phyloP scores from a whole-genome alignment of 2,888 invertebrate genomes.

The Pollenia griseotomentosa region DNA sequence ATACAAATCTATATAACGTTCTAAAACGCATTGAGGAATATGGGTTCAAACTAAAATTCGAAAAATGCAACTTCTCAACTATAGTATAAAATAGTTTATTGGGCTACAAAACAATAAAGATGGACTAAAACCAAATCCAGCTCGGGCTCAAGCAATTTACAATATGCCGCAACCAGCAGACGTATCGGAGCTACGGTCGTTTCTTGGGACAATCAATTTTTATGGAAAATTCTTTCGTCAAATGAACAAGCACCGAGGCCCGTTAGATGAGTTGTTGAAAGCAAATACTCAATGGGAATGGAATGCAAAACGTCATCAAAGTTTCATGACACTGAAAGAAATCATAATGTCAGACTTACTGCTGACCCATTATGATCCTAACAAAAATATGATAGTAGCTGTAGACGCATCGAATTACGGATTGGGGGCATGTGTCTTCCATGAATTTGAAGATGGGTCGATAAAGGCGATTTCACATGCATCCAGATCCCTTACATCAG shows the following conservation, averaged over 20 bases:
- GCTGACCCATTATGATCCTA: no score
- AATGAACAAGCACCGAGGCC: slow-evolving; percentile 49
- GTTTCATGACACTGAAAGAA: slow-evolving; percentile 13
- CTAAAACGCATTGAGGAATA: slow-evolving; percentile 61
- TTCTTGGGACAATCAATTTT: no score
- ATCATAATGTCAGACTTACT: no score
- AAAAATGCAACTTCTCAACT: slow-evolving; percentile 70
- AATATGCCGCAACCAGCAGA: no score
- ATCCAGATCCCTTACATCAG: slow-evolving; percentile 71
- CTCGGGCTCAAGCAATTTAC: slow-evolving; percentile 57
- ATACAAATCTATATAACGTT: no score
- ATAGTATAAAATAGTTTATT: slow-evolving; percentile 66
- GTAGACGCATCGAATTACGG: no score
- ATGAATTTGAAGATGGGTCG: slow-evolving; percentile 74
- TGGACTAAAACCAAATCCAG: slow-evolving; percentile 66
- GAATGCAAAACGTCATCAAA: slow-evolving; percentile 26
- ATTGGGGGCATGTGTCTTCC: no score
- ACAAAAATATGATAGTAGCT: no score
- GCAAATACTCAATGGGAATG: slow-evolving; percentile 36
- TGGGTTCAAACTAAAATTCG: slow-evolving; percentile 63
- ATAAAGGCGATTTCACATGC: slow-evolving; percentile 78
- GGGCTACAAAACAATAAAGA: slow-evolving; percentile 59
- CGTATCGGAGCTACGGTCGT: no score
- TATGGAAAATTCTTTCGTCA: slow-evolving; percentile 16
- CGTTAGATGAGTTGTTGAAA: slow-evolving; percentile 60